Conservation (phyloP, 2,888 invertebrate species). For the Epiblema foenella region DNA sequence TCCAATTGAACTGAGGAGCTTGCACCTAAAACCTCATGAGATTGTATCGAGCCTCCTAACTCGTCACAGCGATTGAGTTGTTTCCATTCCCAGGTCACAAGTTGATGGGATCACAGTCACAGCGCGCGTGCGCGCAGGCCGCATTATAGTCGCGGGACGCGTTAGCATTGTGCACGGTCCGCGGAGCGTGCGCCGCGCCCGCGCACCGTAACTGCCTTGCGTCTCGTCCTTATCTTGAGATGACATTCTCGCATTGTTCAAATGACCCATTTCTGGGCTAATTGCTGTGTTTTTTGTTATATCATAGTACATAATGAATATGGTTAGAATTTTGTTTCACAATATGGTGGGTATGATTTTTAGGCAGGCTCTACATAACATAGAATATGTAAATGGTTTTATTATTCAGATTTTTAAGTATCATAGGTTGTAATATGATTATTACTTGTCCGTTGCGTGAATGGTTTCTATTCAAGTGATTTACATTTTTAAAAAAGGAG, state of each 20-base stretch:
- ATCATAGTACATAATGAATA: conserved; percentile 21
- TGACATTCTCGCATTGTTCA: conserved; percentile 41
- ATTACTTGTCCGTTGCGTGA: no score
- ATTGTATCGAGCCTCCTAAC: background rate
- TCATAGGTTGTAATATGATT: no score
- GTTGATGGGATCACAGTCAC: conserved; percentile 19
- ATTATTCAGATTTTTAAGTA: no score
- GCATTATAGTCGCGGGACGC: conserved; percentile 48
- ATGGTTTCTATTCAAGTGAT: no score
- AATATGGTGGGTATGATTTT: background rate
- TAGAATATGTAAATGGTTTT: no score
- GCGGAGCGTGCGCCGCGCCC: conserved; percentile 56
- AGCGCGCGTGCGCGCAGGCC: conserved; percentile 29
- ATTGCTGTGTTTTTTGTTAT: conserved; percentile 32
- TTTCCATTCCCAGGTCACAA: conserved; percentile 14
- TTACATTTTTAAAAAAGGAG: no score
- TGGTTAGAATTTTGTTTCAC: background rate
- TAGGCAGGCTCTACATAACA: no score
- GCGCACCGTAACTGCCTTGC: conserved; percentile 43
- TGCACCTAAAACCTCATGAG: background rate
- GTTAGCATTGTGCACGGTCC: conserved; percentile 60
- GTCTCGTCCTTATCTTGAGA: conserved; percentile 37
- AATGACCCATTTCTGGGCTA: conserved; percentile 33
- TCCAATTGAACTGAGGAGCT: background rate
- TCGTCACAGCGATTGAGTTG: conserved; percentile 2